A percentile compares a stretch with the other conserved stretches of the same genome.
Evolutionary conservation across 1,140 invertebrate species (phyloP).

Genomic region (Euborellia annulipes): DNA sequence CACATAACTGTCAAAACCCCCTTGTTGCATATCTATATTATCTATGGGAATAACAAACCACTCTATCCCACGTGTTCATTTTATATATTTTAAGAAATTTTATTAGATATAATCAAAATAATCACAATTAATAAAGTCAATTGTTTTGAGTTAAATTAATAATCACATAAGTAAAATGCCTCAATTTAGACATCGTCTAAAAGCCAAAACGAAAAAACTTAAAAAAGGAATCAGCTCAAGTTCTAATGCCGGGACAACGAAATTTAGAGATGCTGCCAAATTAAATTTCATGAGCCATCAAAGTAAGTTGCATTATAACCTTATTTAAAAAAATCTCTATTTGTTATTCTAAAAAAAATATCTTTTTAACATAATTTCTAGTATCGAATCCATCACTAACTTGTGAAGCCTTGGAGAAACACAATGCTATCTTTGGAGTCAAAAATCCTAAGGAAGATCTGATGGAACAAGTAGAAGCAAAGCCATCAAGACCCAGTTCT

Average conservation of each 20-base stretch:
- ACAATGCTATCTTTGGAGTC: conserved; percentile 47
- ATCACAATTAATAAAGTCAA: no score
- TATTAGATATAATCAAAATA: no score
- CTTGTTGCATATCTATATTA: no score
- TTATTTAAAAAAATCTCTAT: no score
- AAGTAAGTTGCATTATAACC: no score
- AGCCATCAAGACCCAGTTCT: conserved; percentile 35
- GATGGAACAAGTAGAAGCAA: conserved; percentile 30
- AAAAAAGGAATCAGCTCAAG: conserved; percentile 76
- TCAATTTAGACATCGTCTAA: conserved; percentile 57
- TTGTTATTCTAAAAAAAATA: no score
- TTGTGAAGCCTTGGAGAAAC: conserved; percentile 54
- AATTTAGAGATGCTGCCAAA: conserved; percentile 61
- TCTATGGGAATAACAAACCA: no score
- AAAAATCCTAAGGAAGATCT: conserved; percentile 30
- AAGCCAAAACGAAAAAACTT: conserved; percentile 68
- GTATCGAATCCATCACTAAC: conserved; percentile 36
- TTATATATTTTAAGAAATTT: no score
- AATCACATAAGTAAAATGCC: conserved; percentile 53
- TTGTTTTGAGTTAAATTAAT: no score
- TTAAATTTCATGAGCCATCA: conserved; percentile 60
- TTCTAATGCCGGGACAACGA: conserved; percentile 69
- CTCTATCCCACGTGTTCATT: no score
- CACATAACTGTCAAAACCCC: no score
- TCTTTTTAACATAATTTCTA: conserved; percentile 9